Percentiles rank a stretch among this genome's conserved stretches.
These are phyloP conservation scores for Silurus lanzhouensis DNA, from an alignment of 2,797 vertebrate genomes.

Conservation along the genomic window DNA sequence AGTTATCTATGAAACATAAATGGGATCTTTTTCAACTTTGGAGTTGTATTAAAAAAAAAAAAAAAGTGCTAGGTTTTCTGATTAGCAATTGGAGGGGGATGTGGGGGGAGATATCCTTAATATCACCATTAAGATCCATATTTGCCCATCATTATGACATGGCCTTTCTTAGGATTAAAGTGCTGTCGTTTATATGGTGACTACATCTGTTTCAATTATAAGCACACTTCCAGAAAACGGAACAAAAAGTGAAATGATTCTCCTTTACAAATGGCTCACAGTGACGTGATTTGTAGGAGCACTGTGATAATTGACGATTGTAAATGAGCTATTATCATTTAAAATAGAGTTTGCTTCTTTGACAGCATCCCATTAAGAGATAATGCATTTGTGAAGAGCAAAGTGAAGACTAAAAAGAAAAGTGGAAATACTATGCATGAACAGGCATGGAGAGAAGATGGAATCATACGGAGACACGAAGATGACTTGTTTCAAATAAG, in stretches of 20 bases:
- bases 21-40: slow-evolving; percentile 34
- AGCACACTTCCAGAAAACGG: slow-evolving; percentile 41
- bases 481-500: slow-evolving; percentile 55
- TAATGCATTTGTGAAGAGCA: slow-evolving; percentile 54
- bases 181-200: slow-evolving; percentile 48
- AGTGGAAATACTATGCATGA: slow-evolving; percentile 46
- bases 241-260: slow-evolving; percentile 48
- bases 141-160: slow-evolving; percentile 46
- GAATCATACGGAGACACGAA: slow-evolving; percentile 62
- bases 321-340: slow-evolving; percentile 48
- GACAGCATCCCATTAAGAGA: slow-evolving; percentile 49
- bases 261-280: slow-evolving; percentile 53
- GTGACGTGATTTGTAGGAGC: slow-evolving; percentile 52
- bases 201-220: slow-evolving; percentile 34
- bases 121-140: slow-evolving; percentile 41
- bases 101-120: not conserved
- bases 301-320: slow-evolving; percentile 44
- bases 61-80: slow-evolving; percentile 47
- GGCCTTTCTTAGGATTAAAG: slow-evolving; percentile 55
- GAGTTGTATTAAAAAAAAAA: slow-evolving; percentile 37
- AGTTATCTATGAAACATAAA: slow-evolving; percentile 44
- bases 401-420: slow-evolving; percentile 63
- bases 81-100: slow-evolving; percentile 27
- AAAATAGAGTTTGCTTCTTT: slow-evolving; percentile 52
- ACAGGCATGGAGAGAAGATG: slow-evolving; percentile 56